Conservation (phyloP, 2,113 vertebrate species). For the Sylvilagus bachmani region DNA sequence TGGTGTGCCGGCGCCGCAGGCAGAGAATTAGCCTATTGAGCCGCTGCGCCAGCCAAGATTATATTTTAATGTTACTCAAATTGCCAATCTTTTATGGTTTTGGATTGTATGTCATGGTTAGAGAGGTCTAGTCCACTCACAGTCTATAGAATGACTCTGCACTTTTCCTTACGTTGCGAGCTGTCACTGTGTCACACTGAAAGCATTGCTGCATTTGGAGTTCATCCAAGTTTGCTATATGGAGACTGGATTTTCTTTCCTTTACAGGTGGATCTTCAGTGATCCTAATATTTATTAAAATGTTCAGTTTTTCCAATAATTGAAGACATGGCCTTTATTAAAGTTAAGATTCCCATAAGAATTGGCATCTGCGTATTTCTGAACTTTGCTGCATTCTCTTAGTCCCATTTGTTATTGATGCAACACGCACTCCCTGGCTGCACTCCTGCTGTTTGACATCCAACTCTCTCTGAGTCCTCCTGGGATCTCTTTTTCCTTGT, state of each 20-base stretch:
- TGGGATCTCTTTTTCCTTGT: neutral
- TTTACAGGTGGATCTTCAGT: neutral
- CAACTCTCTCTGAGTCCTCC: neutral
- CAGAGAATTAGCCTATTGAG: no score
- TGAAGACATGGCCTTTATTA: neutral
- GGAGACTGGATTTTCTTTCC: neutral
- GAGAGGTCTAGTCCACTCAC: neutral
- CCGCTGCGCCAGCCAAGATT: no score
- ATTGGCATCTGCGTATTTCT: neutral
- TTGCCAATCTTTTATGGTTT: neutral
- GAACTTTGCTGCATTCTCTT: neutral
- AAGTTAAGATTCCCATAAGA: neutral
- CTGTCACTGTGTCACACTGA: neutral
- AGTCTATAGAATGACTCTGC: neutral
- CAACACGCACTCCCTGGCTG: neutral
- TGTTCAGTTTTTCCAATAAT: neutral
- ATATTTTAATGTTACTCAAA: neutral
- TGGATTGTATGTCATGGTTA: neutral
- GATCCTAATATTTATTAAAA: neutral
- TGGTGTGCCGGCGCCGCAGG: no score
- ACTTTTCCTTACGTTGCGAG: neutral
- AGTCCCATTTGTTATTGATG: neutral
- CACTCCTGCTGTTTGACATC: neutral
- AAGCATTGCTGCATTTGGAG: neutral
- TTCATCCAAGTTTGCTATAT: neutral